These are phyloP conservation scores for Morus bassanus DNA, from an alignment of 2,797 vertebrate genomes.

Conservation along the genomic window DNA sequence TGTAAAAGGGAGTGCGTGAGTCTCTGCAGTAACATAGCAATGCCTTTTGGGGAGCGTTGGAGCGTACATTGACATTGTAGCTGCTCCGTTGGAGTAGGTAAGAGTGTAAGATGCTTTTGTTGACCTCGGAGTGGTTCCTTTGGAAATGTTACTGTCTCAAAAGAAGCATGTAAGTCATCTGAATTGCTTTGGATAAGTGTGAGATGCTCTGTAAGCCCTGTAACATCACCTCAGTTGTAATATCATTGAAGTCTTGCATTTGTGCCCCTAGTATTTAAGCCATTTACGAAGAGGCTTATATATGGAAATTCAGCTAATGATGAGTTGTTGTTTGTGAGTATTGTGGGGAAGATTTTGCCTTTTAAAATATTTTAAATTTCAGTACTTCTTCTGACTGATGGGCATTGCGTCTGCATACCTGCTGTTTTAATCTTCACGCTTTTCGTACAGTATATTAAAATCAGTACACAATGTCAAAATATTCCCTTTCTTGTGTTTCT, in stretches of 20 bases:
- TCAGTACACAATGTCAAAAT: background rate
- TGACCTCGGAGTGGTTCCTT: constrained; percentile 57
- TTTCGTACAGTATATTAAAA: background rate
- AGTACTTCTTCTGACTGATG: background rate
- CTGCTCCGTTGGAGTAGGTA: constrained; percentile 40
- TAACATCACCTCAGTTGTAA: background rate
- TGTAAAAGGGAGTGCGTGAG: background rate
- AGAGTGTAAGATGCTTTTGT: constrained; percentile 4
- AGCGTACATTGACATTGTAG: background rate
- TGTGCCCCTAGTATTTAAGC: background rate
- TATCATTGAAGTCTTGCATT: background rate
- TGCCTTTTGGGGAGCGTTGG: constrained; percentile 20
- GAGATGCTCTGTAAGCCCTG: constrained; percentile 13
- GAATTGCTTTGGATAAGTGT: constrained; percentile 22
- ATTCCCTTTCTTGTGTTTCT: background rate
- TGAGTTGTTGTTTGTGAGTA: background rate
- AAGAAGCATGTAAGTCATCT: constrained; percentile 38
- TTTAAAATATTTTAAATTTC: background rate
- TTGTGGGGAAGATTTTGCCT: background rate
- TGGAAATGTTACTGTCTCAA: constrained; percentile 47
- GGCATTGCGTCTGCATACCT: background rate
- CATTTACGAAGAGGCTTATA: background rate
- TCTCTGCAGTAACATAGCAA: constrained; percentile 10
- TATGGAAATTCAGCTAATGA: background rate
- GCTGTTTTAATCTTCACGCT: background rate